Percentiles rank a stretch among this genome's conserved stretches.
Conservation (phyloP, 30 jellyfish, hydroid and myxozoan species). For the Aurelia aurita complex sp. Pacific region DNA sequence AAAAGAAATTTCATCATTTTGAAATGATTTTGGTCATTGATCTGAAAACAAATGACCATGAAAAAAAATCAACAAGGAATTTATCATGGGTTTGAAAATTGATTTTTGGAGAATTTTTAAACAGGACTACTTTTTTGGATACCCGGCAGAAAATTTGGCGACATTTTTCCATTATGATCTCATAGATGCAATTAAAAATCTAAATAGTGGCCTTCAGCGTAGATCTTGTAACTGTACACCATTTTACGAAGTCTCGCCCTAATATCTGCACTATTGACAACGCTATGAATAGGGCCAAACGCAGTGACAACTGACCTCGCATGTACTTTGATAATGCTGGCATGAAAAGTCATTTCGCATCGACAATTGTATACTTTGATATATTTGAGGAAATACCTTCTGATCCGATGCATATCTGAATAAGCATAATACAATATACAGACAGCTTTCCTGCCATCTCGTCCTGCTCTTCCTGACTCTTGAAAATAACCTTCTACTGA, state of each 20-base stretch:
- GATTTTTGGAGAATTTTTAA: background rate
- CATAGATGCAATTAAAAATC: no score
- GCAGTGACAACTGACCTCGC: no score
- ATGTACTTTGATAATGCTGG: background rate
- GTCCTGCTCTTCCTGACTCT: slow-evolving; percentile 99
- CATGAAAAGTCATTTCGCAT: background rate
- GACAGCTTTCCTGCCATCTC: slow-evolving; percentile 96
- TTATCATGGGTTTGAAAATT: background rate
- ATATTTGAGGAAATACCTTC: slow-evolving; percentile 58
- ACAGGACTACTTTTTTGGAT: no score
- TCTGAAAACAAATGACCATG: background rate
- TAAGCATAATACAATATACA: slow-evolving; percentile 86
- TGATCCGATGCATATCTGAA: slow-evolving; percentile 89
- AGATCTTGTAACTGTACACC: no score
- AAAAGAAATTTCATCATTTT: no score
- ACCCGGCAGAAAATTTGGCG: no score
- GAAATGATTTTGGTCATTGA: background rate
- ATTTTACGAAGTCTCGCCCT: no score
- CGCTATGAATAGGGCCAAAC: no score
- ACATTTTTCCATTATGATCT: no score
- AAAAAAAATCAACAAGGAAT: background rate
- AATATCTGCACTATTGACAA: no score
- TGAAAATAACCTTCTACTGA: slow-evolving; percentile 99
- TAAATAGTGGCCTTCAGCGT: no score
- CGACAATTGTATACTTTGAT: no score